Evolutionary conservation across 2,113 vertebrate species (phyloP).

Genomic region (Cygnus buccinator): DNA sequence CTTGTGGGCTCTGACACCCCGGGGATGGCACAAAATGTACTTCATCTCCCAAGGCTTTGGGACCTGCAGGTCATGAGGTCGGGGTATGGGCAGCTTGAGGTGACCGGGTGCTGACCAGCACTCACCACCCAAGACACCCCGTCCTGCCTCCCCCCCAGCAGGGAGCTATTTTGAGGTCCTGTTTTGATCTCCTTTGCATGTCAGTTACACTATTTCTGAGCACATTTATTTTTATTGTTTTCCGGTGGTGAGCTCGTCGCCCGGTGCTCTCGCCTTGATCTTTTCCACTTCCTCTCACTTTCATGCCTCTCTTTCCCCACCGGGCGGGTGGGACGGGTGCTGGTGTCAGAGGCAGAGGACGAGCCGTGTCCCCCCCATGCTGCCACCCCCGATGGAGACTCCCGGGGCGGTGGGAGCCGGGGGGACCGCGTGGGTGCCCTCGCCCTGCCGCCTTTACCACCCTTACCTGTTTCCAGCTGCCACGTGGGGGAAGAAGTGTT

Average conservation of each 20-base stretch:
- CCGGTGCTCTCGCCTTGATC: conserved; percentile 59
- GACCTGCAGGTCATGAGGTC: neutral
- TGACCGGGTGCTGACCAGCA: rapidly evolving
- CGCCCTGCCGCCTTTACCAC: neutral
- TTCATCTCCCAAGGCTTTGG: neutral
- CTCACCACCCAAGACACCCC: neutral
- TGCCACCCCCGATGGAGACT: neutral
- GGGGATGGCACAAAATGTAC: rapidly evolving
- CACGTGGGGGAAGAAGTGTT: conserved; percentile 30
- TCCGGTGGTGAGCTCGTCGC: conserved; percentile 77
- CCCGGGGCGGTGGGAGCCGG: rapidly evolving
- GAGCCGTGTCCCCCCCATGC: neutral
- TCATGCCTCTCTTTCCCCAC: conserved; percentile 50
- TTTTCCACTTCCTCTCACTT: conserved; percentile 81
- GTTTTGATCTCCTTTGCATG: conserved; percentile 83
- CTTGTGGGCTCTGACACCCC: rapidly evolving
- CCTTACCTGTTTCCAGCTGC: conserved; percentile 31
- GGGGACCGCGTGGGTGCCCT: neutral
- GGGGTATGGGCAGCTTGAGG: neutral
- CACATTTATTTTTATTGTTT: conserved; percentile 81
- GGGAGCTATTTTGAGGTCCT: conserved; percentile 73
- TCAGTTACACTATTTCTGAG: conserved; percentile 87
- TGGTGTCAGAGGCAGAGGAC: neutral
- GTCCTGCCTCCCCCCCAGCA: neutral
- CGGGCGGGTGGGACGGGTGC: neutral